Conservation (phyloP, 2,888 invertebrate species). For the Hyalella azteca region DNA sequence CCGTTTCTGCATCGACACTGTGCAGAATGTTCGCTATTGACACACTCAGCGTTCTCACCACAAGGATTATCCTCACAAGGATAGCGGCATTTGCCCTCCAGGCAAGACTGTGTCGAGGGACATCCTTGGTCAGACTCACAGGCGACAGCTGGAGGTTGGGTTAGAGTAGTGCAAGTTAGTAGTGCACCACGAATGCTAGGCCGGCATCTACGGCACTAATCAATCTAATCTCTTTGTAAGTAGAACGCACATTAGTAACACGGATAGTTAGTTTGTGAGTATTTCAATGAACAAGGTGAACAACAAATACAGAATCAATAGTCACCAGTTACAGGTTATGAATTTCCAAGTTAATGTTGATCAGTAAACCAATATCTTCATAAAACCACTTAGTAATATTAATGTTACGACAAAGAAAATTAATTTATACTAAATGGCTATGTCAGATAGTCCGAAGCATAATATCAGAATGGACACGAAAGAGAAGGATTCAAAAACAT, state of each 20-base stretch:
- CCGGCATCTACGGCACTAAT: not conserved
- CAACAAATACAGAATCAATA: too few relatives aligned
- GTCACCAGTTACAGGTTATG: not conserved
- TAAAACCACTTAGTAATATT: not conserved
- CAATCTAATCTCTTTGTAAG: too few relatives aligned
- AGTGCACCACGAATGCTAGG: not conserved
- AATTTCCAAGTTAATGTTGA: conserved; percentile 5
- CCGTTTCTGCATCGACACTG: conserved; percentile 69
- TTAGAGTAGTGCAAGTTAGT: conserved; percentile 45
- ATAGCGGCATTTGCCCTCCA: conserved; percentile 68
- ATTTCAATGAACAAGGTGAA: too few relatives aligned
- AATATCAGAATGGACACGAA: not conserved
- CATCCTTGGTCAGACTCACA: conserved; percentile 85
- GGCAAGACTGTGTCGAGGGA: conserved; percentile 79
- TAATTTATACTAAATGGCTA: not conserved
- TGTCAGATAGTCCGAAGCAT: not conserved
- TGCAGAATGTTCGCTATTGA: conserved; percentile 71
- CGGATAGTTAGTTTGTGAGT: conserved; percentile 14
- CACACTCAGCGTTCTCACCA: conserved; percentile 82
- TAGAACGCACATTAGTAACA: too few relatives aligned
- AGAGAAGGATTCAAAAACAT: not conserved
- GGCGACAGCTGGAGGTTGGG: conserved; percentile 67
- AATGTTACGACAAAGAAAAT: too few relatives aligned
- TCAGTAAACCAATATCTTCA: not conserved
- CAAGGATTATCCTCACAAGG: conserved; percentile 68